Evolutionary conservation across 2,113 vertebrate genomes (phyloP).

Genomic region (Brachyistius frenatus): DNA sequence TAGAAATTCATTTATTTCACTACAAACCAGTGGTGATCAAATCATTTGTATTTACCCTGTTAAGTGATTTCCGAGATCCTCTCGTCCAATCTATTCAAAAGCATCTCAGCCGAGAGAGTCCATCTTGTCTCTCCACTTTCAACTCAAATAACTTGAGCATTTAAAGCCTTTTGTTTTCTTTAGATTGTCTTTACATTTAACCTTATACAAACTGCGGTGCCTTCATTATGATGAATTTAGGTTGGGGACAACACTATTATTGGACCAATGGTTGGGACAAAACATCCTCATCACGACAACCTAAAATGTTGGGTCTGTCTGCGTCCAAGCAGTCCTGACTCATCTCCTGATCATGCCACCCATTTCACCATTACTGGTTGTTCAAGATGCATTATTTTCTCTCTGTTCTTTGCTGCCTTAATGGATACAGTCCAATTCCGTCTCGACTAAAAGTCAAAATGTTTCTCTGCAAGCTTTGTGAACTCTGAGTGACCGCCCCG

Average conservation of each 20-base stretch:
- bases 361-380: neutral
- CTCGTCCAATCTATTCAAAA: neutral
- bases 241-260: neutral
- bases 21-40: neutral
- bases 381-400: neutral
- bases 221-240: neutral
- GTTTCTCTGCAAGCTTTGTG: neutral
- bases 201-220: neutral
- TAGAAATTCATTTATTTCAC: neutral
- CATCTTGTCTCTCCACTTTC: constrained; percentile 2
- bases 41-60: constrained; percentile 22
- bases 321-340: neutral
- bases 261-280: neutral
- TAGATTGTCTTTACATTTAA: neutral
- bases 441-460: constrained; percentile 8
- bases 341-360: neutral
- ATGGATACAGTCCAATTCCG: neutral
- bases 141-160: neutral
- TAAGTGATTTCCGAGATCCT: constrained; percentile 13
- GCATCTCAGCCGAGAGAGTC: neutral
- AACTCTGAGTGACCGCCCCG: neutral
- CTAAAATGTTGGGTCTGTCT: neutral
- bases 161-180: neutral
- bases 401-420: neutral
- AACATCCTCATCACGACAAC: neutral